Base-by-base conservation (phyloP, 2,888 invertebrate genomes). In the Eupelmus urozonus region DNA sequence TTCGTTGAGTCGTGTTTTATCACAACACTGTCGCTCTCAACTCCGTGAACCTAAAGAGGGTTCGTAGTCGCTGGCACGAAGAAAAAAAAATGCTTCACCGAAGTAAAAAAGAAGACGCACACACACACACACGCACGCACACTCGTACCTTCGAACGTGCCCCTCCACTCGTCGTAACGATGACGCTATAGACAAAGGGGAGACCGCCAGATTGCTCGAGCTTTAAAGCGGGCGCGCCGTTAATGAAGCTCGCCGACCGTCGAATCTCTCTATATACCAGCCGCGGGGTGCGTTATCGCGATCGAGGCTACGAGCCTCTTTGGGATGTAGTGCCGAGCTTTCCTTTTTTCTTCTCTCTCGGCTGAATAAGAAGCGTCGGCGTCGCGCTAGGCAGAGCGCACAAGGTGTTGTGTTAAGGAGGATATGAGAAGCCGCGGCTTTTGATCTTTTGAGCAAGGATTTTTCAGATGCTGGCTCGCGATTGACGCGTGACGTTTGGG, bases 171-270 rank as follows among this genome's bases (percentile, higher is more conserved):
- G 83, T 85, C 84, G 85, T 84, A 85, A 85, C 87, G 87, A 87
- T 87, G 86, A 85, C 85, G 85, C 85, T 82, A 77, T 81, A 85
- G 86, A 87, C 87, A 87, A 86, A 86, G 71, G 29, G n/a, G n/a
- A 34, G 16, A 11, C 7, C 7, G 83, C 82, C 83, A 83, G 86
- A 88, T 88, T 87, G 87, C 86, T 84, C 84, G 86, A 86, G 87
- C 84, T 87, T 84, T 82, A 81, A 83, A 82, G 84, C 81, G 81
- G 83, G 20, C 40, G 81, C 83, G 40, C 57, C n/a, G 80, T 85
- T 87, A 88, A 88, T 87, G 88, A 87, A 86, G 85, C 85, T 82
- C 82, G 63, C n/a, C 76, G 51, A 76, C n/a, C 63, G 63, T 77
- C 84, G 85, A 84, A 85, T 83, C 85, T 85, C 84, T 85, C 82